Conservation (phyloP, 2,888 invertebrate species). For the Choristoneura rosaceana region DNA sequence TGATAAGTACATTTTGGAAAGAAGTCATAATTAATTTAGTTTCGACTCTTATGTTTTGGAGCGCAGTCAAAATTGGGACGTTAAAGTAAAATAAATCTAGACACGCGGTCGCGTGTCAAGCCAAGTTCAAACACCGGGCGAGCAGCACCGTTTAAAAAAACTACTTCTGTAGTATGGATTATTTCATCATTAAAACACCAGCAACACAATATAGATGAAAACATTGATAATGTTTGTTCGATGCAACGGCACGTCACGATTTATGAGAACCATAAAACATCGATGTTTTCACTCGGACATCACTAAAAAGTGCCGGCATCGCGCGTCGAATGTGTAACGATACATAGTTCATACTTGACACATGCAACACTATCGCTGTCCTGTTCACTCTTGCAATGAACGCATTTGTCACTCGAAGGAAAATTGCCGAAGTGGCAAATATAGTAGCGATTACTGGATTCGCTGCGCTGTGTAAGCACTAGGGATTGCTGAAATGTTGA, state of each 20-base stretch:
- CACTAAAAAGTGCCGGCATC: constrained; percentile 40
- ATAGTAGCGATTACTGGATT: constrained; percentile 23
- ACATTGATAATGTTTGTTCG: too few species aligned
- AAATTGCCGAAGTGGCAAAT: constrained; percentile 35
- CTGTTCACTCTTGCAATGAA: constrained; percentile 26
- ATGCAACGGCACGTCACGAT: too few species aligned
- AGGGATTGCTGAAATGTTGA: background rate
- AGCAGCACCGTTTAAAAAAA: too few species aligned
- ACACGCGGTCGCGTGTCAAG: too few species aligned
- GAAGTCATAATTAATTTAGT: too few species aligned
- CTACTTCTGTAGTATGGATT: background rate
- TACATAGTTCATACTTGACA: constrained; percentile 30
- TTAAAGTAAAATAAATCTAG: too few species aligned
- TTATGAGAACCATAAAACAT: background rate
- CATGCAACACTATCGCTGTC: constrained; percentile 13
- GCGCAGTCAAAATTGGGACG: too few species aligned
- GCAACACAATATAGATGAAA: too few species aligned
- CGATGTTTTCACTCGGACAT: background rate
- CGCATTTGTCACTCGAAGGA: constrained; percentile 32
- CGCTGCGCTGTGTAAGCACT: constrained; percentile 25
- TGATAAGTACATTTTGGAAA: too few species aligned
- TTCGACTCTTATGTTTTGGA: too few species aligned
- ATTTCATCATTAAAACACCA: background rate
- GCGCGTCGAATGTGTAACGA: constrained; percentile 75
- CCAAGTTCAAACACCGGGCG: too few species aligned